Evolutionary conservation across 2,797 vertebrate genomes (phyloP), one percentile per base, ranked within the genome.

Genomic region (Phylloscopus collybita): DNA sequence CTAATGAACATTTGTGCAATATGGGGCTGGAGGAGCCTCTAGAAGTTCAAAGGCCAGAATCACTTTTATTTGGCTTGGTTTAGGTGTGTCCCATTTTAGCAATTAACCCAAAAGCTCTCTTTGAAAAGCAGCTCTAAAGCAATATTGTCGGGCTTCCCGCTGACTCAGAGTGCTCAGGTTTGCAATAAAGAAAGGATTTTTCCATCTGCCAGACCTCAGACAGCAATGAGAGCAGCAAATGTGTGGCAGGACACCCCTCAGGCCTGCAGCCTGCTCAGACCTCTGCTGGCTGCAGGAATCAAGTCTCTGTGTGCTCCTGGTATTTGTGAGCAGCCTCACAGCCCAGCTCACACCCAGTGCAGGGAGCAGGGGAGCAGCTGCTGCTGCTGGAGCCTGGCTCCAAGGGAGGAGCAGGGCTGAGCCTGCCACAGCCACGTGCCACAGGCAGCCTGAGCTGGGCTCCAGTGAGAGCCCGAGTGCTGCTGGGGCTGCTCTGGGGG

Each of bases 381-480:
- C 20, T 45, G 45, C 45, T 45, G 45, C 45, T 53, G 53, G 12
- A 67, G 40, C 50, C 69, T 10, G 15, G 84, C 44, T 38, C 36
- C 45, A 10, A 2, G n/a, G 34, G 7, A 34, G 34, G n/a, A 5
- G 12, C 4, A 1, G 56, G n/a, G 20, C 45, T 57, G 62, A 5
- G 34, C 34, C 34, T 34, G 23, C 14, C 57, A 27, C 73, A 59
- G 76, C 76, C 0, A 0, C 1, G 45, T 44, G 65, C 62, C 73
- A 22, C 10, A 5, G 40, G 16, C 45, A 84, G 67, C 64, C 64
- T 13, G 72, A 56, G 38, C 5, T 9, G 62, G 47, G 26, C 79
- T 32, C 10, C 36, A 45, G 1, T 2, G 12, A 51, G 32, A 0
- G 0, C 47, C 27, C 56, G 2, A 3, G 53, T 2, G 69, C 84